Percentiles rank a stretch among this genome's conserved stretches.
Evolutionary conservation across 2,797 vertebrate species (phyloP).

Genomic region (Champsocephalus gunnari): DNA sequence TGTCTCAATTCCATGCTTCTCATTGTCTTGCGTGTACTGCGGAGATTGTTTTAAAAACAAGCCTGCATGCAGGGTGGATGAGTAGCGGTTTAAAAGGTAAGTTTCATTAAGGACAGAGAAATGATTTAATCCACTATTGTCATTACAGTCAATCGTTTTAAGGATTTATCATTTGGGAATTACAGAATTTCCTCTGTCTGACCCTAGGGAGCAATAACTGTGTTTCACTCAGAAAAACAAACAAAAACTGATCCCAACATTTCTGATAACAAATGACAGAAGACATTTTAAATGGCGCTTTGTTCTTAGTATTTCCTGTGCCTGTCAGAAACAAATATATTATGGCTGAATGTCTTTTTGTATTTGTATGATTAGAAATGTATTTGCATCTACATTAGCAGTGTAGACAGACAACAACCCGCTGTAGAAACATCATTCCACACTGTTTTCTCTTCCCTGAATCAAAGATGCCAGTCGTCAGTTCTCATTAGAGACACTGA

Average conservation of each 20-base stretch:
- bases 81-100: background rate
- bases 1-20: no score
- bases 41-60: background rate
- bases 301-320: background rate
- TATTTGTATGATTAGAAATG: constrained; percentile 1
- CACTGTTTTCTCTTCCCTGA: constrained; percentile 9
- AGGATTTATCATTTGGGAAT: background rate
- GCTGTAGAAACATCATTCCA: constrained; percentile 14
- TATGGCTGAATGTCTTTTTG: background rate
- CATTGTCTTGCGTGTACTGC: background rate
- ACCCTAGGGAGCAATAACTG: constrained; percentile 61
- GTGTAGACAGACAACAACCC: background rate
- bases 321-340: background rate
- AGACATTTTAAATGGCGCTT: background rate
- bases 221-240: constrained; percentile 11
- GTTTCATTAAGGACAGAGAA: background rate
- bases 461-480: constrained; percentile 10
- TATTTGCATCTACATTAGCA: background rate
- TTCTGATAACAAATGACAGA: background rate
- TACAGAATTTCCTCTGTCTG: constrained; percentile 3
- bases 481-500: constrained; percentile 14
- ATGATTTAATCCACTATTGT: background rate
- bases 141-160: background rate
- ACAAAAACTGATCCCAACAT: background rate
- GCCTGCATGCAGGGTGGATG: constrained; percentile 1